Conservation (phyloP, 2,888 invertebrate genomes). For the Stramonita haemastoma region DNA sequence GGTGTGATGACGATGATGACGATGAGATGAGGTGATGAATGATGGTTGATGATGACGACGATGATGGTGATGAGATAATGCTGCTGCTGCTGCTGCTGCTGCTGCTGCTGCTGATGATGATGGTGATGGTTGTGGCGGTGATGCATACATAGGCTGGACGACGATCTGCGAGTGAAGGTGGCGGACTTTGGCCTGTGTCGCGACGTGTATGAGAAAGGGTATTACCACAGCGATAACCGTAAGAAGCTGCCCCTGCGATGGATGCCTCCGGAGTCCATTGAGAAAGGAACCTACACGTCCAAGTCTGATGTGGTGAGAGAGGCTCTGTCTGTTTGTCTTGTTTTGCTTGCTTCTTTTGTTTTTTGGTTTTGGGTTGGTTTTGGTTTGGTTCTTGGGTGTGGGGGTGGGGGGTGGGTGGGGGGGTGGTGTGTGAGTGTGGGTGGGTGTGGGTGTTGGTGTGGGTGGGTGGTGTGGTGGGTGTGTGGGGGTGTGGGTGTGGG, state of each 20-base stretch:
- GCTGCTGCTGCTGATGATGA: background rate
- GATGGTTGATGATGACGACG: slow-evolving; percentile 19
- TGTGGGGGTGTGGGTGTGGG: too few relatives aligned
- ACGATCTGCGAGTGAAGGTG: slow-evolving; percentile 77
- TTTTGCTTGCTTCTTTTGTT: too few relatives aligned
- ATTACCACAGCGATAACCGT: slow-evolving; percentile 78
- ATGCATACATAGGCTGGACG: slow-evolving; percentile 74
- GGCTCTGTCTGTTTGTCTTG: too few relatives aligned
- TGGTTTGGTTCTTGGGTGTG: background rate
- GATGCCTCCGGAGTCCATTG: slow-evolving; percentile 78
- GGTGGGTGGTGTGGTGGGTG: too few relatives aligned
- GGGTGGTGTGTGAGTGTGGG: too few relatives aligned
- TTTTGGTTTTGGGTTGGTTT: background rate
- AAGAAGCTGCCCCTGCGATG: slow-evolving; percentile 78
- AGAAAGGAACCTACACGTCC: slow-evolving; percentile 71
- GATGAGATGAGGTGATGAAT: background rate
- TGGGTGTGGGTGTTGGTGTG: too few relatives aligned
- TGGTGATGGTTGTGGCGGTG: too few relatives aligned
- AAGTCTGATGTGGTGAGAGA: slow-evolving; percentile 77
- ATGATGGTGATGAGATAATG: background rate
- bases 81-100: background rate
- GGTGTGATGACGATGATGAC: background rate
- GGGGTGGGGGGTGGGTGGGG: background rate
- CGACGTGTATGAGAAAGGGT: slow-evolving; percentile 79
- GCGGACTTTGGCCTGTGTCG: slow-evolving; percentile 81